phyloP scores from a whole-genome alignment of 2,113 vertebrate genomes.

The Callaeas wilsoni region DNA sequence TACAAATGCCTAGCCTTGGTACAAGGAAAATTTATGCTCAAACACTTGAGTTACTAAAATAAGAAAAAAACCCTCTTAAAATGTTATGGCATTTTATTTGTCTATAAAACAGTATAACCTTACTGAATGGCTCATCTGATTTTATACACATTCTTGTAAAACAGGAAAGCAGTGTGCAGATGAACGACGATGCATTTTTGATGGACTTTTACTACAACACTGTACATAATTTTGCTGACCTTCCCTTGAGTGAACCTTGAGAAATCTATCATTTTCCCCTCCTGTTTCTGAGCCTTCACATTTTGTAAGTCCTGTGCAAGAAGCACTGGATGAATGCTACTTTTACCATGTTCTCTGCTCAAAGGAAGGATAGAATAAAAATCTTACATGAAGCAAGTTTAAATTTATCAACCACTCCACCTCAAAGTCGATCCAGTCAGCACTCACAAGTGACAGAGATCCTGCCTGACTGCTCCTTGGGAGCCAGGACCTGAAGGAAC shows the following conservation, averaged over 20 bases:
- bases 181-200: background rate
- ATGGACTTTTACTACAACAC: background rate
- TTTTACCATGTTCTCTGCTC: background rate
- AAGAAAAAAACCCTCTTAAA: background rate
- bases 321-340: background rate
- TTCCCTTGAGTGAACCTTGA: background rate
- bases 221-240: background rate
- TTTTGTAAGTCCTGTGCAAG: background rate
- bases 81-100: background rate
- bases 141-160: slow-evolving; percentile 5
- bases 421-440: background rate
- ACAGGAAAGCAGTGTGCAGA: background rate
- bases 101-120: background rate
- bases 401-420: background rate
- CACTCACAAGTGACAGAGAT: background rate
- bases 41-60: background rate
- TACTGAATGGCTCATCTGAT: background rate
- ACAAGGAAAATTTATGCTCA: background rate
- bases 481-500: background rate
- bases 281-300: background rate
- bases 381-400: background rate
- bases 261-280: background rate
- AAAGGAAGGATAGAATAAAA: background rate
- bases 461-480: background rate
- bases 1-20: background rate